A percentile compares a stretch with the other conserved stretches of the same genome.
Conservation (phyloP, 2,113 vertebrate species). For the Heterotilapia buettikoferi region DNA sequence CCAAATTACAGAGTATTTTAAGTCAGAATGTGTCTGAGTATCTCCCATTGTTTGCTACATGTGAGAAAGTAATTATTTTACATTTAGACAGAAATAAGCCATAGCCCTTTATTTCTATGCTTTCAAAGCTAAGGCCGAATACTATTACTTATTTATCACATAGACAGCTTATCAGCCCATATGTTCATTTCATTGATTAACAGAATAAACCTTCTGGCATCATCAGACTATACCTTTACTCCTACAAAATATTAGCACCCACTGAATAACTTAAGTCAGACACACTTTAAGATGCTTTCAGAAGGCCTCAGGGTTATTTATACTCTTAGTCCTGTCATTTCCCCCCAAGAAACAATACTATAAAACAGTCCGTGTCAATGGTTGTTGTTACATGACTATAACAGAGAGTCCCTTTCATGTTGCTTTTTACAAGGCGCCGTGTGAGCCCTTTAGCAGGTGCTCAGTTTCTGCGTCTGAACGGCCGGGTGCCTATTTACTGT, state of each 20-base stretch:
- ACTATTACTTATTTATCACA: neutral
- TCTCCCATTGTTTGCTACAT: neutral
- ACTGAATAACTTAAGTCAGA: neutral
- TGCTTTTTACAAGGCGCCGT: constrained; percentile 32
- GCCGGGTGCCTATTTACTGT: constrained; percentile 11
- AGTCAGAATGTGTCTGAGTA: neutral
- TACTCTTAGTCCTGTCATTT: neutral
- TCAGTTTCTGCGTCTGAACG: constrained; percentile 26
- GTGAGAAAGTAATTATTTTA: neutral
- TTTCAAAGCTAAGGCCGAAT: neutral
- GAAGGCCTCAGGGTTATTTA: neutral
- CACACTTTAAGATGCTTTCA: neutral
- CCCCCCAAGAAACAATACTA: neutral
- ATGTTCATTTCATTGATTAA: neutral
- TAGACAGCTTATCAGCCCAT: neutral
- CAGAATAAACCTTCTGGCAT: neutral
- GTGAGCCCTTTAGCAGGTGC: constrained; percentile 42
- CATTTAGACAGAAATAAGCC: neutral
- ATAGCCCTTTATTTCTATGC: neutral
- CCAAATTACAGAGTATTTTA: neutral
- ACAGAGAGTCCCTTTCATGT: constrained; percentile 3
- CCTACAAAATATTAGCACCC: neutral
- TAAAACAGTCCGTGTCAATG: neutral
- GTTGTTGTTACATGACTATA: constrained; percentile 7
- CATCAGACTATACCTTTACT: neutral